Conservation (phyloP, 2,113 vertebrate genomes). For the Syrmaticus mikado region DNA sequence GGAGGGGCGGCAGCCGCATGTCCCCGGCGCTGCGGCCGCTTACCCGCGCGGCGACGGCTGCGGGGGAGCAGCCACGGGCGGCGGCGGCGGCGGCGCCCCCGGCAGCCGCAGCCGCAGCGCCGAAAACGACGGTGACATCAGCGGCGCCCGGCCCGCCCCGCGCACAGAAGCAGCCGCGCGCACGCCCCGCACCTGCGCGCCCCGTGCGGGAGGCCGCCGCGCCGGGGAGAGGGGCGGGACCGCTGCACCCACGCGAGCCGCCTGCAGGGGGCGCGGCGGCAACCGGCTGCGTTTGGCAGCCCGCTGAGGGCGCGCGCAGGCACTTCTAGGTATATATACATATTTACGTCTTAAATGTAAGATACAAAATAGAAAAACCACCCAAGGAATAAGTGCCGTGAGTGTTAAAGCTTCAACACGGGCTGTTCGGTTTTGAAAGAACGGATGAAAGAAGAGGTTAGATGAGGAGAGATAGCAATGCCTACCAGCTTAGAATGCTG, state of each 20-base stretch:
- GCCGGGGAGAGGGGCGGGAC: too few relatives aligned
- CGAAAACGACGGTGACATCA: not conserved
- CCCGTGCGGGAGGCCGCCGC: too few relatives aligned
- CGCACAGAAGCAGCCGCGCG: too few relatives aligned
- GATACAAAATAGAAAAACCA: not conserved
- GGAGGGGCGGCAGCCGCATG: not conserved
- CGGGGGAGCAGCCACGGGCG: not conserved
- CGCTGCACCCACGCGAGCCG: too few relatives aligned
- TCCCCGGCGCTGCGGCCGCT: not conserved
- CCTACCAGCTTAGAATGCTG: too few relatives aligned
- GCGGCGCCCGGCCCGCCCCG: not conserved
- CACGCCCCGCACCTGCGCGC: not conserved
- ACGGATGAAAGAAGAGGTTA: not conserved
- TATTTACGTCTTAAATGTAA: not conserved
- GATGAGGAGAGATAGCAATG: not conserved
- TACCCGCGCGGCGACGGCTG: not conserved
- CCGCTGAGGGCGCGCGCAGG: too few relatives aligned
- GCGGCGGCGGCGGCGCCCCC: too few relatives aligned
- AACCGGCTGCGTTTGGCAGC: too few relatives aligned
- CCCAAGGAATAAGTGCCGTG: not conserved
- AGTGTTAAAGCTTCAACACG: not conserved
- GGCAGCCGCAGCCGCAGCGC: not conserved
- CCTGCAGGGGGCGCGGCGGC: too few relatives aligned
- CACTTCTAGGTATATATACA: too few relatives aligned
- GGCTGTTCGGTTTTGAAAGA: not conserved